Conservation (phyloP, 2,113 vertebrate species). For the Periophthalmus modestus region DNA sequence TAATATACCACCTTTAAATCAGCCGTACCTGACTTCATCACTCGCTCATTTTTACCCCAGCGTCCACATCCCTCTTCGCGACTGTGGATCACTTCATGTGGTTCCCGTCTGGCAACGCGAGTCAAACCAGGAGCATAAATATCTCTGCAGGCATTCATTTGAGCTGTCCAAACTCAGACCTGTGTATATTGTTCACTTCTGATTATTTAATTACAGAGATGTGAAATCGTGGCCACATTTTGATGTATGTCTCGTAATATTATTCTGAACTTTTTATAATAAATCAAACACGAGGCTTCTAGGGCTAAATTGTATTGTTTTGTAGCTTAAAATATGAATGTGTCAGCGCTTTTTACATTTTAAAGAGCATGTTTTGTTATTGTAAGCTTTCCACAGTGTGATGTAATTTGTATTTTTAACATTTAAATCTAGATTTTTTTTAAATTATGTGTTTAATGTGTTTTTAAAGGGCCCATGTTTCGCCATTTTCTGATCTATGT, state of each 20-base stretch:
- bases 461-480: no score
- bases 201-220: constrained; percentile 47
- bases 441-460: no score
- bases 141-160: constrained; percentile 46
- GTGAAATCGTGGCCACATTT: background rate
- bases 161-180: constrained; percentile 41
- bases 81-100: constrained; percentile 69
- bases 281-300: background rate
- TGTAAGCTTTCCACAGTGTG: no score
- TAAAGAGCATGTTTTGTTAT: no score
- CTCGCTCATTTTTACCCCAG: constrained; percentile 71
- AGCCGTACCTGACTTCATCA: constrained; percentile 71
- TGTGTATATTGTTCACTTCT: constrained; percentile 65
- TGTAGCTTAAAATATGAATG: no score
- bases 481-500: no score
- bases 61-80: constrained; percentile 73
- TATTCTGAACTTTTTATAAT: background rate
- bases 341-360: no score
- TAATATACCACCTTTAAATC: constrained; percentile 20
- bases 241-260: background rate
- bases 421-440: no score
- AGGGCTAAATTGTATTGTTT: no score
- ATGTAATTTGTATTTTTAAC: no score
- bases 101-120: constrained; percentile 62
- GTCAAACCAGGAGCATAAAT: constrained; percentile 52